Evolutionary conservation across 2,113 vertebrate genomes (phyloP).

Genomic region (Spea bombifrons): DNA sequence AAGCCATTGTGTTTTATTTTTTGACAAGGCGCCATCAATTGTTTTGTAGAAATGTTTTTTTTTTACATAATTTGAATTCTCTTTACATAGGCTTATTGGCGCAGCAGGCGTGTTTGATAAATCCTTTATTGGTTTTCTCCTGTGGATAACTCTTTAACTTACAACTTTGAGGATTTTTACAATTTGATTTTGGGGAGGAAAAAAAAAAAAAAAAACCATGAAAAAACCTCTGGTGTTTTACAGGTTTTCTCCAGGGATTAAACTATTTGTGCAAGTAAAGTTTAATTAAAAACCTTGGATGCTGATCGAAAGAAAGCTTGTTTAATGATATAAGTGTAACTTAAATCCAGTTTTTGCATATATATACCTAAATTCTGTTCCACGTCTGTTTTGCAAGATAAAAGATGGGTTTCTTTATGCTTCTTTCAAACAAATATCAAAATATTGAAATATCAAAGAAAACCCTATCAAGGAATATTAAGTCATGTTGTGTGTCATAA

Average conservation of each 20-base stretch:
- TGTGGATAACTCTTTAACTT: slow-evolving; percentile 53
- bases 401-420: too few species aligned
- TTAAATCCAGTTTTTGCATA: slow-evolving; percentile 47
- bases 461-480: too few species aligned
- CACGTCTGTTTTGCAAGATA: too few species aligned
- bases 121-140: slow-evolving; percentile 52
- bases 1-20: slow-evolving; percentile 30
- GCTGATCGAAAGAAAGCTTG: slow-evolving; percentile 52
- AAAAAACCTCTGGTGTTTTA: slow-evolving; percentile 59
- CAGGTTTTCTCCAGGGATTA: slow-evolving; percentile 58
- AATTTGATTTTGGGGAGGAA: slow-evolving; percentile 55
- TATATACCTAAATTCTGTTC: too few species aligned
- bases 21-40: slow-evolving; percentile 34
- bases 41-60: slow-evolving; percentile 31
- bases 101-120: slow-evolving; percentile 56
- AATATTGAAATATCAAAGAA: too few species aligned
- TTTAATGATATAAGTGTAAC: slow-evolving; percentile 55
- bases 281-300: slow-evolving; percentile 64
- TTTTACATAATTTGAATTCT: slow-evolving; percentile 19
- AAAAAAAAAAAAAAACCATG: slow-evolving; percentile 45
- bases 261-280: slow-evolving; percentile 56
- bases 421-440: too few species aligned
- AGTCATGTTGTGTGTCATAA: too few species aligned
- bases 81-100: slow-evolving; percentile 47
- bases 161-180: slow-evolving; percentile 56